Evolutionary conservation across 2,113 vertebrate genomes (phyloP).

Genomic region (Pluvianellus socialis): DNA sequence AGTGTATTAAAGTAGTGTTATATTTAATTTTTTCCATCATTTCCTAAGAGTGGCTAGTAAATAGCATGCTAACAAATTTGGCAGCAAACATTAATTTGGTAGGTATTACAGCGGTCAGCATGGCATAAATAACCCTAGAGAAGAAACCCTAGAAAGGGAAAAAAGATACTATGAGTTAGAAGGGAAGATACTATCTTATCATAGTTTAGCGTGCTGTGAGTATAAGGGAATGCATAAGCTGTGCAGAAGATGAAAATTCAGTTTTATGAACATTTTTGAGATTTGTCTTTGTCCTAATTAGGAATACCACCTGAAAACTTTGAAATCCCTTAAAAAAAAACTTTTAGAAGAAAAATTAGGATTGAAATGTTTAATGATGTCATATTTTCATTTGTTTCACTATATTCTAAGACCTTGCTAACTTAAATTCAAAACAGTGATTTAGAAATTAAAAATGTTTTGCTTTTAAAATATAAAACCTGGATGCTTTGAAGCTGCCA

Average conservation of each 20-base stretch:
- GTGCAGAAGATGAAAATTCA: neutral
- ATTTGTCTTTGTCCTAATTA: neutral
- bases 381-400: neutral
- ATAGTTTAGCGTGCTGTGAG: neutral
- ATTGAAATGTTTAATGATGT: neutral
- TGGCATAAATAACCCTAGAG: neutral
- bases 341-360: neutral
- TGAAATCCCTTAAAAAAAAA: neutral
- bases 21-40: neutral
- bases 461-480: neutral
- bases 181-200: neutral
- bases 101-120: neutral
- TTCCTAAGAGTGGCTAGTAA: neutral
- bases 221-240: neutral
- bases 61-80: neutral
- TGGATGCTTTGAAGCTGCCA: neutral
- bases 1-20: neutral
- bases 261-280: neutral
- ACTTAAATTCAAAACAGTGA: neutral
- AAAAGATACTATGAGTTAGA: neutral
- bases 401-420: neutral
- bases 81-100: neutral
- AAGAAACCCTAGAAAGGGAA: too few species aligned
- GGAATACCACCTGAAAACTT: neutral
- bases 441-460: neutral